Evolutionary conservation across 2,888 invertebrate genomes (phyloP).

Genomic region (Amphipoea lucens): DNA sequence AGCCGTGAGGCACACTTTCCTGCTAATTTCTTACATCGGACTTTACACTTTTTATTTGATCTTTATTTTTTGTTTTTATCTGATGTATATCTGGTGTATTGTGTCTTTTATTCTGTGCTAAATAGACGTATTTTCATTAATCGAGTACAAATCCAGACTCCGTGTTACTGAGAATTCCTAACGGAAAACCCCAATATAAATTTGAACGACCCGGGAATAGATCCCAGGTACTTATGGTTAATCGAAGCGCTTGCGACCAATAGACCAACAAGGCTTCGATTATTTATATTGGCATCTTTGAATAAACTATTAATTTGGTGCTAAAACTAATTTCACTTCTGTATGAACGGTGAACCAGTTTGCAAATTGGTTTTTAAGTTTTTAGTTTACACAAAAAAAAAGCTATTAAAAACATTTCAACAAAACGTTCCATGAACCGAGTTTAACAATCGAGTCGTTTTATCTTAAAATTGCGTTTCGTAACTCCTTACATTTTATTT

Average conservation of each 20-base stretch:
- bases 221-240: neutral
- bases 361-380: slow-evolving; percentile 22
- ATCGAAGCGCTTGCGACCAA: neutral
- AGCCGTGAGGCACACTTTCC: no score
- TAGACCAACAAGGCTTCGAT: neutral
- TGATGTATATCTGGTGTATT: no score
- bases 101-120: no score
- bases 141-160: neutral
- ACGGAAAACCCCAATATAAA: neutral
- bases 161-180: no score
- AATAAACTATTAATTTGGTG: neutral
- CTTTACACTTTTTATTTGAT: no score
- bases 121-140: no score
- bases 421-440: slow-evolving; percentile 29
- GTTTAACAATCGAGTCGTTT: slow-evolving; percentile 30
- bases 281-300: neutral
- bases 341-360: neutral
- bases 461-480: slow-evolving; percentile 37
- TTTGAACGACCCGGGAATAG: neutral
- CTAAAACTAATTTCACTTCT: neutral
- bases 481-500: slow-evolving; percentile 33
- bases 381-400: slow-evolving; percentile 33
- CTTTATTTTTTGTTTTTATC: no score
- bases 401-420: slow-evolving; percentile 22
- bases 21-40: no score